Percentiles rank a stretch among this genome's conserved stretches.
Conservation (phyloP, 1,140 invertebrate genomes). For the Scaptomyza hsui region DNA sequence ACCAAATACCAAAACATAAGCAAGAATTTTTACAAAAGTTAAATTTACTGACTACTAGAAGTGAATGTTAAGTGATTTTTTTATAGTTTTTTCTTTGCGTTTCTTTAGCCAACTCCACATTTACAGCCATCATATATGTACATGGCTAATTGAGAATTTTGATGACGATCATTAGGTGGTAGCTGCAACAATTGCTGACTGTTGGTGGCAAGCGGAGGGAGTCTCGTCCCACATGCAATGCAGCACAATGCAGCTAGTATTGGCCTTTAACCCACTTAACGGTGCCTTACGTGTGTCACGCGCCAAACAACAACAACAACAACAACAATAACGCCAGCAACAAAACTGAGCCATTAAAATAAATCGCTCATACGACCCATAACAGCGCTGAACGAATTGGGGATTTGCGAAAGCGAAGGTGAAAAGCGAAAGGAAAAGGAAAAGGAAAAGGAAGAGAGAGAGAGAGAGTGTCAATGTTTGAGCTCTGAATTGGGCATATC, state of each 20-base stretch:
- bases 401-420: not conserved
- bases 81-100: too few species aligned
- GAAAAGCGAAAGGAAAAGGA: not conserved
- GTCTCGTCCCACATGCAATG: slow-evolving; percentile 8
- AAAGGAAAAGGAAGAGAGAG: too few species aligned
- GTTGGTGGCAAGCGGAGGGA: not conserved
- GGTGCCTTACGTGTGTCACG: slow-evolving; percentile 39
- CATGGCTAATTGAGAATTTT: slow-evolving; percentile 25
- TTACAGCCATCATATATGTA: slow-evolving; percentile 13
- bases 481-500: slow-evolving; percentile 14
- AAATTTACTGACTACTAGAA: too few species aligned
- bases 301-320: slow-evolving; percentile 16
- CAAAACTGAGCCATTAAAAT: slow-evolving; percentile 51
- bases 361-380: slow-evolving; percentile 67
- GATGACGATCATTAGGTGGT: slow-evolving; percentile 20
- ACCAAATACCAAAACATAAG: too few species aligned
- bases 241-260: slow-evolving; percentile 20
- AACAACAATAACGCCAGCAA: too few species aligned
- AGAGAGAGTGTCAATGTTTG: not conserved
- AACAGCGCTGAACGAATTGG: slow-evolving; percentile 1
- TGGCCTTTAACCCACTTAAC: slow-evolving; percentile 40
- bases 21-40: too few species aligned
- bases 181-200: slow-evolving; percentile 9
- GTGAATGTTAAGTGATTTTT: too few species aligned
- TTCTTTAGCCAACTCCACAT: too few species aligned